A percentile compares a stretch with the other conserved stretches of the same genome.
Conservation (phyloP, 1,140 invertebrate genomes). For the Drosophila nasuta region DNA sequence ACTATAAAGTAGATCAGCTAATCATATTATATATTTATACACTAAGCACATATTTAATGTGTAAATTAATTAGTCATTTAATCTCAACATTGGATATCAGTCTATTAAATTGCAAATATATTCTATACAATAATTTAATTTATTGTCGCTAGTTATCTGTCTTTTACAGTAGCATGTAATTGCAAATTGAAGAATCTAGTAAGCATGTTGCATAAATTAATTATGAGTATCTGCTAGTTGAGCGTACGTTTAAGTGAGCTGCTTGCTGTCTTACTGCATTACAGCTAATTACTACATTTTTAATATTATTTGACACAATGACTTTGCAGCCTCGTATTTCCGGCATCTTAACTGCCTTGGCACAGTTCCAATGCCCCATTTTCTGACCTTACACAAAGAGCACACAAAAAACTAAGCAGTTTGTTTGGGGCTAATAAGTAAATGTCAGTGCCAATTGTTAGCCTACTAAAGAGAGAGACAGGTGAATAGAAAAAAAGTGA, state of each 20-base stretch:
- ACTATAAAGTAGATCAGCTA: not conserved
- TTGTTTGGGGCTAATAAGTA: not conserved
- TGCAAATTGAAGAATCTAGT: not conserved
- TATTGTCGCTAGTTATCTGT: not conserved
- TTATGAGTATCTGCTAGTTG: not conserved
- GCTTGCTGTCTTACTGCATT: not conserved
- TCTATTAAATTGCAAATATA: not conserved
- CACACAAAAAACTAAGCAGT: not conserved
- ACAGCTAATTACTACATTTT: not conserved
- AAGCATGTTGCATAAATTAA: not conserved
- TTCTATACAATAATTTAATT: not conserved
- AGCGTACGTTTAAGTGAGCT: too few relatives aligned
- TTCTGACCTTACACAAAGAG: not conserved
- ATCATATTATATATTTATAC: not conserved
- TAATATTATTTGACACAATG: not conserved
- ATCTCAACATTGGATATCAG: not conserved
- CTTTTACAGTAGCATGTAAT: not conserved
- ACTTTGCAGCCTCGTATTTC: slow-evolving; percentile 1
- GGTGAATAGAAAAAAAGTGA: not conserved
- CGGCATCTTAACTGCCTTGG: not conserved
- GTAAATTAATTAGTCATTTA: not conserved
- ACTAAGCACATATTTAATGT: not conserved
- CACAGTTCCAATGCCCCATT: not conserved
- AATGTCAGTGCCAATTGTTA: slow-evolving; percentile 16
- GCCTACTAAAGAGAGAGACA: not conserved